Evolutionary conservation across 2,113 vertebrate genomes (phyloP).

Genomic region (Tragelaphus scriptus): DNA sequence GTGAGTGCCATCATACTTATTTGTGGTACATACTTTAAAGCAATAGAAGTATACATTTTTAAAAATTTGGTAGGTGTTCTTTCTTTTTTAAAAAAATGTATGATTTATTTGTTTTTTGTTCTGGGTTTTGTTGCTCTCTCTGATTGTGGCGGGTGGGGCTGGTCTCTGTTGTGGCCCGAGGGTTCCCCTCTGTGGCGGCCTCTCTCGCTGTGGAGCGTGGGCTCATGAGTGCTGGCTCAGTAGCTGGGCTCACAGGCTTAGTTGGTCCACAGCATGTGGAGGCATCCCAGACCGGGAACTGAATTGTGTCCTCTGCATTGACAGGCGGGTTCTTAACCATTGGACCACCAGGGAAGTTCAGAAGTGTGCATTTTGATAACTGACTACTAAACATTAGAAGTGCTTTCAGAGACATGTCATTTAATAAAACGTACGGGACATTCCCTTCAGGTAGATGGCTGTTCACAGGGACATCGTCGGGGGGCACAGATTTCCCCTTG

Average conservation of each 20-base stretch:
- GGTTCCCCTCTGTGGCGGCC: background rate
- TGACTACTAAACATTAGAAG: slow-evolving; percentile 28
- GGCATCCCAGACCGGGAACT: background rate
- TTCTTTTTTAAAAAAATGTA: background rate
- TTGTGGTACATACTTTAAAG: background rate
- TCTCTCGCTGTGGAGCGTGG: background rate
- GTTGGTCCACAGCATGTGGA: background rate
- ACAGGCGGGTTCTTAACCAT: background rate
- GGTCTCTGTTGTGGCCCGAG: background rate
- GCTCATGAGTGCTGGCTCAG: background rate
- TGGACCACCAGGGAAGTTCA: background rate
- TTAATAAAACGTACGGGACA: slow-evolving; percentile 18
- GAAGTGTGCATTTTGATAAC: slow-evolving; percentile 10
- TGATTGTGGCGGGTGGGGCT: background rate
- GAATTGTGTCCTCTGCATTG: background rate
- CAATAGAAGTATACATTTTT: background rate
- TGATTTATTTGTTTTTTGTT: background rate
- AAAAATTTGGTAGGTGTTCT: background rate
- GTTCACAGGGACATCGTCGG: background rate
- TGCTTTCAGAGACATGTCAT: background rate
- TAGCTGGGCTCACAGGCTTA: background rate
- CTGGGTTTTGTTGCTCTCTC: background rate
- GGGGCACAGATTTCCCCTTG: background rate
- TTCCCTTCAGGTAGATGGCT: background rate
- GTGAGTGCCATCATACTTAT: slow-evolving; percentile 35